phyloP scores from a whole-genome alignment of 1,140 invertebrate genomes.

The Drosophila ficusphila region DNA sequence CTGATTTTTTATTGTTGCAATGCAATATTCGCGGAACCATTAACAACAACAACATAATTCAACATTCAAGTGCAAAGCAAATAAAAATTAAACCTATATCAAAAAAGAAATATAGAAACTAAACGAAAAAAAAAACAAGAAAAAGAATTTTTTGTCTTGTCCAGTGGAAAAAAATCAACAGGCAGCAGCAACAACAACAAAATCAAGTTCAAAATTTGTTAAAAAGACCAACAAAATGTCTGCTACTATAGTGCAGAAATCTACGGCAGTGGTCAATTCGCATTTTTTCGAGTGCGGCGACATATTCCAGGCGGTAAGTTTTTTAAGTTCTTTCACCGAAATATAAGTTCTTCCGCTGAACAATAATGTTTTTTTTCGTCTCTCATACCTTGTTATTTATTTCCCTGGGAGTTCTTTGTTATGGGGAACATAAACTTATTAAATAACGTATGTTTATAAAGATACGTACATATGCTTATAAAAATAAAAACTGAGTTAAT shows the following conservation, averaged over 20 bases:
- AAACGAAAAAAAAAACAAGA: conserved; percentile 30
- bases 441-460: too few species aligned
- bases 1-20: conserved; percentile 50
- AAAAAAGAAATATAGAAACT: conserved; percentile 28
- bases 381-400: too few species aligned
- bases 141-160: conserved; percentile 39
- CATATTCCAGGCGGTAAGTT: conserved; percentile 64
- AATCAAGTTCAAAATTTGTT: conserved; percentile 37
- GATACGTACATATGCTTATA: too few species aligned
- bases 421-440: too few species aligned
- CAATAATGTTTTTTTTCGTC: too few species aligned
- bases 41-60: conserved; percentile 43
- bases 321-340: not conserved
- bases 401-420: too few species aligned
- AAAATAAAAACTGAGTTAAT: too few species aligned
- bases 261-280: conserved; percentile 51
- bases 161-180: conserved; percentile 36
- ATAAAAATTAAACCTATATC: conserved; percentile 15
- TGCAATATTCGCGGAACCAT: conserved; percentile 60
- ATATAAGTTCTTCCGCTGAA: not conserved
- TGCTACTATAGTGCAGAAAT: conserved; percentile 65
- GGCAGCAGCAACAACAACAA: conserved; percentile 24
- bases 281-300: conserved; percentile 62
- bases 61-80: conserved; percentile 57
- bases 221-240: conserved; percentile 54